A percentile compares a stretch with the other conserved stretches of the same genome.
phyloP scores from a whole-genome alignment of 2,888 invertebrate genomes.

The Campoplex capitator region DNA sequence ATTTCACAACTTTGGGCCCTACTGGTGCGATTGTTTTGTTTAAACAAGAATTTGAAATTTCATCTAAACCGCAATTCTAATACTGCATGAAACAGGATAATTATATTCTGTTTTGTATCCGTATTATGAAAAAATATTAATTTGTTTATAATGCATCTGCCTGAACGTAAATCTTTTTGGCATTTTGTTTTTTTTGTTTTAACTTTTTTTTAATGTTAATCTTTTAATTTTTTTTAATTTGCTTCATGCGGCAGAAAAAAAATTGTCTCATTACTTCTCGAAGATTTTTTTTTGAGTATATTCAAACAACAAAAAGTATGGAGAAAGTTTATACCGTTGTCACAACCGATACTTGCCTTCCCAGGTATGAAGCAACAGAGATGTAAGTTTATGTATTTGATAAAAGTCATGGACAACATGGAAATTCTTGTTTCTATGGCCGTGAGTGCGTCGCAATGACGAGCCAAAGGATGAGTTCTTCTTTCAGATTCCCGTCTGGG shows the following conservation, averaged over 20 bases:
- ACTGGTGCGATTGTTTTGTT: no score
- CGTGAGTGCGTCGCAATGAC: conserved; percentile 95
- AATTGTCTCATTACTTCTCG: not conserved
- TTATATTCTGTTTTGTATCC: no score
- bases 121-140: no score
- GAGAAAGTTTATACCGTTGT: not conserved
- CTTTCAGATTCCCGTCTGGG: conserved; percentile 96
- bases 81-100: no score
- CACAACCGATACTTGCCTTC: conserved; percentile 87
- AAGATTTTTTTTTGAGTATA: no score
- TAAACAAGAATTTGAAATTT: no score
- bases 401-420: conserved; percentile 96
- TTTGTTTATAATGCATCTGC: not conserved
- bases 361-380: conserved; percentile 97
- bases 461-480: conserved; percentile 92
- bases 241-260: not conserved
- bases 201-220: no score
- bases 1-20: no score
- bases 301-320: not conserved
- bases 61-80: no score
- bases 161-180: not conserved
- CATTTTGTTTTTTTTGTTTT: not conserved
- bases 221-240: not conserved
- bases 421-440: conserved; percentile 96
- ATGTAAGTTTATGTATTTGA: conserved; percentile 93